Evolutionary conservation across 2,113 vertebrate genomes (phyloP), one percentile per base, ranked within the genome.

Genomic region (Hoplias malabaricus): DNA sequence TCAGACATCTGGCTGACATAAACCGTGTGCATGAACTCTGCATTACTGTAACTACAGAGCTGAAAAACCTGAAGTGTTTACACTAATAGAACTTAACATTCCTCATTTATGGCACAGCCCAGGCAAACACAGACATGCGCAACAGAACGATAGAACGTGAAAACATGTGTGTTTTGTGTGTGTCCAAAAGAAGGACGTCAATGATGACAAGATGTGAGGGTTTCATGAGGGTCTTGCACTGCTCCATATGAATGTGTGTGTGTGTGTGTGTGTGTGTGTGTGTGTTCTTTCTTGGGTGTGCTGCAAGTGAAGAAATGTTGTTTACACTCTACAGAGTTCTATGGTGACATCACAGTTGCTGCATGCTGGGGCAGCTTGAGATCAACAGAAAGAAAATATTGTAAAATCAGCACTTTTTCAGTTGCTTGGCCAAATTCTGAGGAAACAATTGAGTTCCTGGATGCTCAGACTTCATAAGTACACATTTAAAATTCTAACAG

Each of bases 11-110:
- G 78, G 69, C n/a, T 4, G n/a, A 11, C 16, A 66, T 69, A 59
- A 61, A 68, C 78, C n/a, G 1, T 43, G 33, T n/a, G 14, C 66
- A 33, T 69, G 42, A 70, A 38, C 53, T 65, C 43, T 46, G 16
- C 29, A 54, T 75, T 80, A 80, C 53, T 50, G 78, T 69, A 77
- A 80, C 50, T 40, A 21, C 50, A 23, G 48, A 56, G 56, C 31
- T 25, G 21, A 54, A 34, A 69, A 74, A 59, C 7, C 16, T 56
- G 16, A 75, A 34, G 25, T 86, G 80, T 76, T 43, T 81, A 84
- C 84, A 79, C 80, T 77, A 84, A 77, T 86, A 85, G 86, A 86
- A 84, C 65, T 12, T 10, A 11, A 14, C 83, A 81, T 83, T 87
- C 86, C 85, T 42, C 81, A 54, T 80, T 86, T 84, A 86, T 77